Evolutionary conservation across 2,113 vertebrate genomes (phyloP).

Genomic region (Lucifuga dentata): DNA sequence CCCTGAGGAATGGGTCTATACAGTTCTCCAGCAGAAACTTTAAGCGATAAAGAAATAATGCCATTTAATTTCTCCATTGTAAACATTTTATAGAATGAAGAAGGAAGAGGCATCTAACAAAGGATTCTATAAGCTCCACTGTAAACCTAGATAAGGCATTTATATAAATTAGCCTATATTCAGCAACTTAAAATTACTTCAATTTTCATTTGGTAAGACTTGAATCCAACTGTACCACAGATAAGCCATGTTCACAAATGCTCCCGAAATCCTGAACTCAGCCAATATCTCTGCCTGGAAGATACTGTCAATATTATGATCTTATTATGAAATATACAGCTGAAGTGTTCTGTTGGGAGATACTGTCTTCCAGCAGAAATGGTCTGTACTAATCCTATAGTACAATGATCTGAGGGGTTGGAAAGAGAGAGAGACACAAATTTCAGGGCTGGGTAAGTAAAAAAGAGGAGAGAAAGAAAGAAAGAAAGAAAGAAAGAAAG

Average conservation of each 20-base stretch:
- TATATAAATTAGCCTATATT: not conserved
- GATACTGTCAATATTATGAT: not conserved
- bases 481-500: not conserved
- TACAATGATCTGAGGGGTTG: not conserved
- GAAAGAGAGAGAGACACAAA: not conserved
- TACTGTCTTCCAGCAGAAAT: too few species aligned
- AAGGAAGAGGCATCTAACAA: not conserved
- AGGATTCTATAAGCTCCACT: too few species aligned
- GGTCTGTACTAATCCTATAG: conserved; percentile 18
- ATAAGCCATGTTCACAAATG: conserved; percentile 5
- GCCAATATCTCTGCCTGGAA: conserved; percentile 2
- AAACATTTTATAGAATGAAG: not conserved
- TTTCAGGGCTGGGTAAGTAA: not conserved
- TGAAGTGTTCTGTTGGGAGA: not conserved
- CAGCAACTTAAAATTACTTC: not conserved
- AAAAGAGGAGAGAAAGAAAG: not conserved
- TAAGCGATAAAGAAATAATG: not conserved
- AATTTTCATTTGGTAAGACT: conserved; percentile 4
- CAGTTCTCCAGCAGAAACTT: not conserved
- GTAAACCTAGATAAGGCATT: not conserved
- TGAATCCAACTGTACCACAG: conserved; percentile 4
- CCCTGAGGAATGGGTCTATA: conserved; percentile 6
- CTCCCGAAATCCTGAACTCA: conserved; percentile 5
- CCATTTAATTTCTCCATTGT: conserved; percentile 2
- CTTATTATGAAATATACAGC: not conserved